Percentiles rank a stretch among this genome's conserved stretches.
Conservation (phyloP, 2,888 invertebrate genomes). For the Drosophila kokeensis region DNA sequence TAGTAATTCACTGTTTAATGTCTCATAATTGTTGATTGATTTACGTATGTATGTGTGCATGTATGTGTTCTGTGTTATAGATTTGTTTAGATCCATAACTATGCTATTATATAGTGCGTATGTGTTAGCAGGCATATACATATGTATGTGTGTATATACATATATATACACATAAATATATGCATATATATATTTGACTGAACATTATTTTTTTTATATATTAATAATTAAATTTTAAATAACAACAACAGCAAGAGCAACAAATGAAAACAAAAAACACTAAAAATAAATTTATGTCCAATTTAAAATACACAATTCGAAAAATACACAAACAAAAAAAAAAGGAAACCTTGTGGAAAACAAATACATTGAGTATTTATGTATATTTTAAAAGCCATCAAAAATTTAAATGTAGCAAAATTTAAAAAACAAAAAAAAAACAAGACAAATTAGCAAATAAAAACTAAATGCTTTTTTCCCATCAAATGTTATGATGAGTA, state of each 20-base stretch:
- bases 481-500: conserved; percentile 20
- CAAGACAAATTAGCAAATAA: not conserved
- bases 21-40: conserved; percentile 52
- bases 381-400: conserved; percentile 26
- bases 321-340: not conserved
- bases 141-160: conserved; percentile 12
- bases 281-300: conserved; percentile 35
- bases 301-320: conserved; percentile 19
- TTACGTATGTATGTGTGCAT: conserved; percentile 43
- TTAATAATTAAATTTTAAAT: conserved; percentile 65
- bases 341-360: not conserved
- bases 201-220: conserved; percentile 76
- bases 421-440: not conserved
- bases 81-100: conserved; percentile 44
- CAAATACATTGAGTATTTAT: conserved; percentile 6
- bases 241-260: conserved; percentile 14
- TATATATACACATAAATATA: conserved; percentile 28
- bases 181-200: conserved; percentile 74
- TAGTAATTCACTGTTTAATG: conserved; percentile 15
- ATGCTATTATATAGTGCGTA: conserved; percentile 36
- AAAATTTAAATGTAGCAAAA: conserved; percentile 28
- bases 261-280: not conserved
- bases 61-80: conserved; percentile 50
- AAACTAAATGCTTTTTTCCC: conserved; percentile 17
- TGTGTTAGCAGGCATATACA: conserved; percentile 24